These are phyloP conservation scores for Babyrousa celebensis DNA, from an alignment of 2,797 vertebrate species.

Conservation along the genomic window DNA sequence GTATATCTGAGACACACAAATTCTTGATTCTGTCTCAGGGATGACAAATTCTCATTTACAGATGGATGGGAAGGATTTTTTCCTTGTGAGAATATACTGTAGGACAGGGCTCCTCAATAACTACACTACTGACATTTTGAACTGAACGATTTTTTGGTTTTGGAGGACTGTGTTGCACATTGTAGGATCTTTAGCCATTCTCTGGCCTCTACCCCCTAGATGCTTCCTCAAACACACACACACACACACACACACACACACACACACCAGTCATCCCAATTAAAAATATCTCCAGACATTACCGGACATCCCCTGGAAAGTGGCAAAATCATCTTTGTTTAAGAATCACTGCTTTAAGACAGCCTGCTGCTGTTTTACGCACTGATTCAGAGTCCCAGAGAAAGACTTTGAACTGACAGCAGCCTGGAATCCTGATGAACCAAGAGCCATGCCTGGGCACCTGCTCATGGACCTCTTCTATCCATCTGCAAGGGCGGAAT, in stretches of 20 bases:
- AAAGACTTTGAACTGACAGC: background rate
- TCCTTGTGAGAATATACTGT: background rate
- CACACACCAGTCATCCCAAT: background rate
- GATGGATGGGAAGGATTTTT: background rate
- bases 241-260: no score
- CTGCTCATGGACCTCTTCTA: background rate
- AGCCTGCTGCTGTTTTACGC: background rate
- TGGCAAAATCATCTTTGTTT: background rate
- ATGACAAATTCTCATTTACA: background rate
- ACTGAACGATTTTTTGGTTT: background rate
- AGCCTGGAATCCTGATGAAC: background rate
- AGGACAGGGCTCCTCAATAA: background rate
- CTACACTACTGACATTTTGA: background rate
- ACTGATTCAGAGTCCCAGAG: background rate
- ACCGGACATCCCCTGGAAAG: background rate
- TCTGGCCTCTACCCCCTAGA: background rate
- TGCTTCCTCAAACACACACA: background rate
- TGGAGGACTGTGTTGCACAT: background rate
- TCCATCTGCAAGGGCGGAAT: background rate
- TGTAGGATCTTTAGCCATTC: background rate
- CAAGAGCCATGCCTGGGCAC: background rate
- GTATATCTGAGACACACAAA: background rate
- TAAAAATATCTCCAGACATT: background rate
- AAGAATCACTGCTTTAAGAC: background rate
- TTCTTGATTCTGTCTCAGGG: conserved; percentile 20